Evolutionary conservation across 2,888 invertebrate species (phyloP), one percentile per base, ranked within the genome.

Genomic region (Meganola albula): DNA sequence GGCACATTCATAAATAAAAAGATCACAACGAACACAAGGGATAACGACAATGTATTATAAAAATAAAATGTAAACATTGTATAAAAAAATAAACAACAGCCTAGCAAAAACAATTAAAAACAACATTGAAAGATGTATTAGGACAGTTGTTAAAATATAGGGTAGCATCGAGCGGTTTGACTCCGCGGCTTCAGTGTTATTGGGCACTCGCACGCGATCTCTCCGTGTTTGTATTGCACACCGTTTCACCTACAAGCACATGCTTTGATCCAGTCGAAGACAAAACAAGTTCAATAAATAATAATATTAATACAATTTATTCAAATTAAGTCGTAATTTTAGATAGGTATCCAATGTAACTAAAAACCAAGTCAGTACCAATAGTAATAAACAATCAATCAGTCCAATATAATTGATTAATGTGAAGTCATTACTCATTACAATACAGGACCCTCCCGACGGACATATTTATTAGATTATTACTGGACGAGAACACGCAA

Each of bases 141-240:
- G 85, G 84, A 85, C 85, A 85, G 85, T 85, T 85, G 85, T 85
- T 85, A 85, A 85, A 85, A 85, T 84, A 85, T 83, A 75, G 85
- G 85, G 85, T 83, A 77, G 75, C 71, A 67, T 69, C 58, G 63
- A 66, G 53, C 74, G 67, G 74, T 68, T 74, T 74, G 74, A 73
- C 71, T 74, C 66, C 70, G 60, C 73, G 68, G 71, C 70, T 73
- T 62, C 69, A 61, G 43, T 68, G 66, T 74, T 78, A 80, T 71
- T 70, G 80, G 66, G 64, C 63, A 68, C 64, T 63, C 58, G 80
- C 85, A 85, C 85, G 85, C 84, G 73, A 84, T 74, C 63, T 62
- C 58, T 53, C 53, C 39, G 31, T 56, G 57, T 53, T 53, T 56
- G 44, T 47, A 42, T 53, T 65, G 63, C 63, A 58, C 61, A 65